phyloP scores from a whole-genome alignment of 2,113 vertebrate species.

The Channa argus region DNA sequence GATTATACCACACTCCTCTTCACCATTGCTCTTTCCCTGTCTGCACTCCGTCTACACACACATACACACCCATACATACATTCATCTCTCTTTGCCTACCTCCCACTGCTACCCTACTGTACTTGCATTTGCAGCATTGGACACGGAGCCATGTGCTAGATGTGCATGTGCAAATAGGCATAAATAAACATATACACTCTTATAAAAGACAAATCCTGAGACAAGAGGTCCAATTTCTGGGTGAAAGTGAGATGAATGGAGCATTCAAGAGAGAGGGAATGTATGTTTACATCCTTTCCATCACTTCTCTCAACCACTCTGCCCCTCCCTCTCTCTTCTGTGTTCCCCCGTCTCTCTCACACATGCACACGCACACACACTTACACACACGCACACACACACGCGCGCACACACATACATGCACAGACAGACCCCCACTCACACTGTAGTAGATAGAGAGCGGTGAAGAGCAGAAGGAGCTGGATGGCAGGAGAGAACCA shows the following conservation, averaged over 20 bases:
- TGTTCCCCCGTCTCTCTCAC: slow-evolving; percentile 23
- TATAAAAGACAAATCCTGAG: slow-evolving; percentile 58
- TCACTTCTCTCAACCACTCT: slow-evolving; percentile 58
- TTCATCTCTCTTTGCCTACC: too few species aligned
- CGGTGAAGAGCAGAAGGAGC: slow-evolving; percentile 75
- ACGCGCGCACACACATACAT: slow-evolving; percentile 1
- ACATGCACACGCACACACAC: not conserved
- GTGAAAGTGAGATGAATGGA: slow-evolving; percentile 54
- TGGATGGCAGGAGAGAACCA: slow-evolving; percentile 66
- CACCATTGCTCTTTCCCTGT: slow-evolving; percentile 28
- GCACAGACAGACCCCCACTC: slow-evolving; percentile 63
- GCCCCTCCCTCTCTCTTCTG: slow-evolving; percentile 29
- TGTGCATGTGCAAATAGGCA: slow-evolving; percentile 12
- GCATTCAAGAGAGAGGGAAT: slow-evolving; percentile 41
- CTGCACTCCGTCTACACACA: slow-evolving; percentile 4
- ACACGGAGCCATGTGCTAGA: slow-evolving; percentile 45
- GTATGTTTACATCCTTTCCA: slow-evolving; percentile 58
- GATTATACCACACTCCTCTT: slow-evolving; percentile 63
- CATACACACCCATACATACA: not conserved
- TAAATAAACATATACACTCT: slow-evolving; percentile 15
- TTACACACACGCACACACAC: slow-evolving; percentile 5
- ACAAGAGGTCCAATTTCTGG: slow-evolving; percentile 39
- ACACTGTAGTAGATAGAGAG: slow-evolving; percentile 75
- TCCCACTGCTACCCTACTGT: slow-evolving; percentile 6
- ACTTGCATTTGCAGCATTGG: slow-evolving; percentile 45